Conservation (phyloP, 2,797 vertebrate genomes). For the Melanotaenia boesemani region DNA sequence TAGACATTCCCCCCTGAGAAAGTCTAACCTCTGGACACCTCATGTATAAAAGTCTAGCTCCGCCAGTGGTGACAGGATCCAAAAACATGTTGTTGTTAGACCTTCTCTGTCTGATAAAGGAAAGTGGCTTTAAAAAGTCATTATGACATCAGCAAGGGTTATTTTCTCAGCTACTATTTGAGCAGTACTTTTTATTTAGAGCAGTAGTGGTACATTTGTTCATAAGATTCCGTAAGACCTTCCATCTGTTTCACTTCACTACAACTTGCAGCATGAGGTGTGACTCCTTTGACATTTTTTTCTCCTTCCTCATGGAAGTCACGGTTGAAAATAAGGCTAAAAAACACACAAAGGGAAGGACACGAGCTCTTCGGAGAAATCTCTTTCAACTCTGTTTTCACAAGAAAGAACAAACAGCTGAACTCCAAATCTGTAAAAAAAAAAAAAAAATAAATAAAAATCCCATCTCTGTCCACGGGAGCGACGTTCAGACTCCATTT, state of each 20-base stretch:
- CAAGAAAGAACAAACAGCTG: conserved; percentile 48
- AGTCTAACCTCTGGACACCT: too few relatives aligned
- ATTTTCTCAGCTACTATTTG: not conserved
- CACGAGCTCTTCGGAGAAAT: conserved; percentile 34
- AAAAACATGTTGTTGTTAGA: not conserved
- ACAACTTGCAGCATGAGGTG: conserved; percentile 54
- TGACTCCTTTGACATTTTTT: conserved; percentile 53
- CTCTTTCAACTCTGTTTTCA: conserved; percentile 45
- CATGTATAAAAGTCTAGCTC: too few relatives aligned
- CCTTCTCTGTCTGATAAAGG: not conserved
- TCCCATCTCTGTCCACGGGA: conserved; percentile 51
- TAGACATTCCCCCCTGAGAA: too few relatives aligned
- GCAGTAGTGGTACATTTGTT: conserved; percentile 44
- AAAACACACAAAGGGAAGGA: conserved; percentile 32
- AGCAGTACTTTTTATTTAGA: conserved; percentile 41
- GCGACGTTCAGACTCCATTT: conserved; percentile 46
- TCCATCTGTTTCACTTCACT: conserved; percentile 66
- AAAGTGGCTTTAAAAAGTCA: conserved; percentile 5
- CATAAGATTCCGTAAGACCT: conserved; percentile 49
- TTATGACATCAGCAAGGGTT: not conserved
- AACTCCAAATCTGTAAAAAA: conserved; percentile 59
- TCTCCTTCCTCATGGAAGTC: conserved; percentile 34
- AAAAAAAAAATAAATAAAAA: too few relatives aligned
- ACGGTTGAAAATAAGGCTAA: conserved; percentile 19
- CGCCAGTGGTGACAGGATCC: not conserved